Evolutionary conservation across 1,140 invertebrate genomes (phyloP).

Genomic region (Dreissena polymorpha): DNA sequence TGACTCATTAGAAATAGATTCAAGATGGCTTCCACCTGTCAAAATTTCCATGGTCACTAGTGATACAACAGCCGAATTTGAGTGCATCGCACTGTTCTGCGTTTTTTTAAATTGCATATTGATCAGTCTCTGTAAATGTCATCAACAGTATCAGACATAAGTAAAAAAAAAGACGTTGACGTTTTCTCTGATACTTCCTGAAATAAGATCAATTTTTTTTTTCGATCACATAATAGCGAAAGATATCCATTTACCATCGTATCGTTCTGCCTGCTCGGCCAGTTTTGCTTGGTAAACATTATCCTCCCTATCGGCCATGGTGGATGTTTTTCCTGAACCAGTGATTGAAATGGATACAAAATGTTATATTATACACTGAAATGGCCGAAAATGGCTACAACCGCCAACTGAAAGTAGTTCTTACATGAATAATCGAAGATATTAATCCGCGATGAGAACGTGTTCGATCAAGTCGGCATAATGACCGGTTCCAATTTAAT

Average conservation of each 20-base stretch:
- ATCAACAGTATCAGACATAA: no score
- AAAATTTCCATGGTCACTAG: constrained; percentile 61
- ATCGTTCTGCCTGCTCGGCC: constrained; percentile 79
- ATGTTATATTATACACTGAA: constrained; percentile 23
- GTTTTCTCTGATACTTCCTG: neutral
- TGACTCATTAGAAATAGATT: constrained; percentile 36
- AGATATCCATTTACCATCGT: constrained; percentile 73
- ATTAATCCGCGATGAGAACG: constrained; percentile 1
- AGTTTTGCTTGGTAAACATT: constrained; percentile 77
- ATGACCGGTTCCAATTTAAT: no score
- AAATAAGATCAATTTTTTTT: neutral
- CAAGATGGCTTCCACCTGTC: constrained; percentile 63
- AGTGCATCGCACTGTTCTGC: no score
- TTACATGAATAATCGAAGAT: neutral
- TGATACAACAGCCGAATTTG: no score
- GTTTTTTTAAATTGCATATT: no score
- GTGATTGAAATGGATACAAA: constrained; percentile 71
- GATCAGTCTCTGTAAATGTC: no score
- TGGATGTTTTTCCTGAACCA: constrained; percentile 57
- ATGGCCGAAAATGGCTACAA: constrained; percentile 69
- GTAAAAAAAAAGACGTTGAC: neutral
- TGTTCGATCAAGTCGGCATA: neutral
- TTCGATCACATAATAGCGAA: neutral
- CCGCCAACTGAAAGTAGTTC: constrained; percentile 74
- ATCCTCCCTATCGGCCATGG: constrained; percentile 75